A percentile compares a stretch with the other conserved stretches of the same genome.
phyloP scores from a whole-genome alignment of 2,888 invertebrate species.

The Lacanobia oleracea region DNA sequence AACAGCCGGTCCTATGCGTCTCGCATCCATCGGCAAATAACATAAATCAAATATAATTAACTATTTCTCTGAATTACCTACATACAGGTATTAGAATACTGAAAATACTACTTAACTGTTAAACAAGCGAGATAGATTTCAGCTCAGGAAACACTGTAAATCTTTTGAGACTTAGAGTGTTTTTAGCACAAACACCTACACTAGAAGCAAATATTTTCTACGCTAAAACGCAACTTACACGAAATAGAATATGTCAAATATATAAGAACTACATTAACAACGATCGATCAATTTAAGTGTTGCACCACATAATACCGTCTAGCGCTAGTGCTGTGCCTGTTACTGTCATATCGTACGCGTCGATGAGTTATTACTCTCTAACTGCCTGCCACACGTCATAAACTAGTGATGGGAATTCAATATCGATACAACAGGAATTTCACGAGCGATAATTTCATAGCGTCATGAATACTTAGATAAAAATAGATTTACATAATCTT shows the following conservation, averaged over 20 bases:
- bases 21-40: too few relatives aligned
- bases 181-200: neutral
- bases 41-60: too few relatives aligned
- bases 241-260: constrained; percentile 16
- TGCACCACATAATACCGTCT: constrained; percentile 12
- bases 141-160: too few relatives aligned
- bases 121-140: neutral
- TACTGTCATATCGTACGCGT: constrained; percentile 47
- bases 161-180: too few relatives aligned
- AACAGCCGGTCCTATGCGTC: too few relatives aligned
- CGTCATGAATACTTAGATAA: constrained; percentile 5
- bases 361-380: constrained; percentile 50
- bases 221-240: neutral
- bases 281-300: constrained; percentile 36
- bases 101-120: neutral
- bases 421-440: constrained; percentile 35
- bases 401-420: constrained; percentile 50
- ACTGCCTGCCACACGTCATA: constrained; percentile 50
- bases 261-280: constrained; percentile 31
- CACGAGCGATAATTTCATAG: constrained; percentile 24
- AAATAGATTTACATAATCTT: constrained; percentile 8
- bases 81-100: too few relatives aligned
- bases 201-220: neutral
- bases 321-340: constrained; percentile 37
- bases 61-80: too few relatives aligned